Base-by-base conservation (phyloP, 2,113 vertebrate species). In the Tonatia bakeri region DNA sequence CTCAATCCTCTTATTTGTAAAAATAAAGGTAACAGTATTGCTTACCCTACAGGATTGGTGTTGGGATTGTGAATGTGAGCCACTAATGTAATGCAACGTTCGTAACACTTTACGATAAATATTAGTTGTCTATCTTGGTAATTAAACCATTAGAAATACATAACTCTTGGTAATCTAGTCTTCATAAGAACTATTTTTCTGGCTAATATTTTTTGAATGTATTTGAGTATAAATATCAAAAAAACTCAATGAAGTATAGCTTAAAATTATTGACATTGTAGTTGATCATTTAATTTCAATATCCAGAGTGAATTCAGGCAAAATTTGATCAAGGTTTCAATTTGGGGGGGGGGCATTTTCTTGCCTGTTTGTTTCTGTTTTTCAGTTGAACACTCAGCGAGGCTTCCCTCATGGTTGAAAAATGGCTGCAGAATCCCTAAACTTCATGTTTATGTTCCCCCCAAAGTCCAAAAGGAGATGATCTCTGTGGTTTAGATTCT, bases 71-170 rank as follows among this genome's bases (percentile, higher is more conserved):
- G 33, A 36, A 77, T 36, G 31, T 19, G 22, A 90, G 92, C 87
- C 0, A 11, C 85, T 77, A 73, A 93, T 56, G 4, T 61, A 61
- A 67, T 59, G 28, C 17, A 87, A 92, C 75, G 14, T 64, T 26
- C 14, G n/a, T 28, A 77, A 2, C 43, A 75, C 54, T 84, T 79
- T 75, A 82, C 10, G 80, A 83, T 43, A 94, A 94, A 92, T 91
- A 52, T 22, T 36, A 81, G 22, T 52, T 82, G n/a, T 19, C n/a
- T 93, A 85, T 64, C 89, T 91, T 19, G 91, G 28, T 36, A 75
- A 86, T 77, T 92, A 75, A 54, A 4, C 36, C 82, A 52, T 83
- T 90, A 90, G 61, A 79, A 88, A 96, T 70, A 86, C 82, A 86
- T 76, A 76, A 79, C 12, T 56, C 22, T 52, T 22, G 4, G 26